Conservation (phyloP, 2,113 vertebrate genomes). For the Cichladusa arquata region DNA sequence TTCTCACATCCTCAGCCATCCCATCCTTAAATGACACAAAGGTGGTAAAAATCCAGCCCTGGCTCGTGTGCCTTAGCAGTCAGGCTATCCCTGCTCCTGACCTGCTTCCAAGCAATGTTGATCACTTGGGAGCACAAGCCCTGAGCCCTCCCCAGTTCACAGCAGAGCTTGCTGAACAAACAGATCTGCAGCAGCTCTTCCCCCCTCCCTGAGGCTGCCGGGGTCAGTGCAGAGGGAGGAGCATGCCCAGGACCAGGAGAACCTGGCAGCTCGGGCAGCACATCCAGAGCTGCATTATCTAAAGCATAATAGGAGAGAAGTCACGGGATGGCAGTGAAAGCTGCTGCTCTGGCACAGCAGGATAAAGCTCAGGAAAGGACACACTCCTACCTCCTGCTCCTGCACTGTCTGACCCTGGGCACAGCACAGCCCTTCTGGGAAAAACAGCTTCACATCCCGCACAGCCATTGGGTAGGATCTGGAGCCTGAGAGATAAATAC, state of each 20-base stretch:
- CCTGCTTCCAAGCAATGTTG: background rate
- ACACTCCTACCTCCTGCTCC: conserved; percentile 65
- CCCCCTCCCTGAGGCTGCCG: background rate
- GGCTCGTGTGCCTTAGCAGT: background rate
- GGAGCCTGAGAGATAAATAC: conserved; percentile 64
- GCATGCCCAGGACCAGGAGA: background rate
- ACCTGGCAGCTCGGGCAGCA: background rate
- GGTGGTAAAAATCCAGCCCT: background rate
- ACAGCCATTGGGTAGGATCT: conserved; percentile 64
- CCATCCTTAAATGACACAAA: background rate
- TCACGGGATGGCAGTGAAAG: background rate
- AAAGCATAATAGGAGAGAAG: background rate
- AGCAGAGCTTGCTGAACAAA: background rate
- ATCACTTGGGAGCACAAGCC: background rate
- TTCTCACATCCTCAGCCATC: background rate
- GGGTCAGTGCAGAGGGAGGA: background rate
- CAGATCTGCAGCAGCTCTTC: background rate
- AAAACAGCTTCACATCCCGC: conserved; percentile 70
- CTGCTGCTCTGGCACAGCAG: background rate
- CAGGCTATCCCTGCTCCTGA: rapidly evolving
- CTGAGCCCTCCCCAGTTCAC: background rate
- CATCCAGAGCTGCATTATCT: background rate
- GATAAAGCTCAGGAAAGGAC: background rate
- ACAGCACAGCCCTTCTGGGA: conserved; percentile 74
- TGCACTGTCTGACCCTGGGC: conserved; percentile 29